Evolutionary conservation across 2,113 vertebrate species (phyloP).

Genomic region (Trematocara variabile): DNA sequence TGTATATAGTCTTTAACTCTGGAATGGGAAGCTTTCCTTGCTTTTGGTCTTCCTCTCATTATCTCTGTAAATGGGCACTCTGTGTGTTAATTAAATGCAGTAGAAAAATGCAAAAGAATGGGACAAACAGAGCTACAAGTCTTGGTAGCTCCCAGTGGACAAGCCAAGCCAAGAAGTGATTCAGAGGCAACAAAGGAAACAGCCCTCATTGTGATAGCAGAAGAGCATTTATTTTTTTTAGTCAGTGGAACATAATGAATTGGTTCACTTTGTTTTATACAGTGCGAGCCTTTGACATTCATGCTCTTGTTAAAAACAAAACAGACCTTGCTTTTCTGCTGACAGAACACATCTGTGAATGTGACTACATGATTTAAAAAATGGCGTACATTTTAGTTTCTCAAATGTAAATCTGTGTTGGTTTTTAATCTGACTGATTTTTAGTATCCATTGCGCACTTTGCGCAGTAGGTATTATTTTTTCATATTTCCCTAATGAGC

Average conservation of each 20-base stretch:
- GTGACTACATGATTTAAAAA: background rate
- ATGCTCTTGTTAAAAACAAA: background rate
- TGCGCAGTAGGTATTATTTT: background rate
- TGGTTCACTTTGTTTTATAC: slow-evolving; percentile 14
- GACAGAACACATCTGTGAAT: background rate
- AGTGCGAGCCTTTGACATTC: background rate
- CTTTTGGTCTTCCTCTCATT: slow-evolving; percentile 35
- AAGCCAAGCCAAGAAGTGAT: slow-evolving; percentile 15
- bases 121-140: slow-evolving; percentile 42
- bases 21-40: slow-evolving; percentile 19
- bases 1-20: background rate
- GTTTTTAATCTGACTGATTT: background rate
- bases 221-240: background rate
- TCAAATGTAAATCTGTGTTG: background rate
- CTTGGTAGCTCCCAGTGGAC: slow-evolving; percentile 18
- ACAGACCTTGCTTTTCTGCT: background rate
- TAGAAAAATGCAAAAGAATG: slow-evolving; percentile 43
- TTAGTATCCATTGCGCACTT: background rate
- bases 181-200: slow-evolving; percentile 40
- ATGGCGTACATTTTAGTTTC: background rate
- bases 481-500: background rate
- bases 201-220: background rate
- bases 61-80: slow-evolving; percentile 37
- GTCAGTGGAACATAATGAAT: slow-evolving; percentile 6
- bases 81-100: slow-evolving; percentile 51